phyloP scores from a whole-genome alignment of 2,888 invertebrate species.

The Eupithecia subfuscata region DNA sequence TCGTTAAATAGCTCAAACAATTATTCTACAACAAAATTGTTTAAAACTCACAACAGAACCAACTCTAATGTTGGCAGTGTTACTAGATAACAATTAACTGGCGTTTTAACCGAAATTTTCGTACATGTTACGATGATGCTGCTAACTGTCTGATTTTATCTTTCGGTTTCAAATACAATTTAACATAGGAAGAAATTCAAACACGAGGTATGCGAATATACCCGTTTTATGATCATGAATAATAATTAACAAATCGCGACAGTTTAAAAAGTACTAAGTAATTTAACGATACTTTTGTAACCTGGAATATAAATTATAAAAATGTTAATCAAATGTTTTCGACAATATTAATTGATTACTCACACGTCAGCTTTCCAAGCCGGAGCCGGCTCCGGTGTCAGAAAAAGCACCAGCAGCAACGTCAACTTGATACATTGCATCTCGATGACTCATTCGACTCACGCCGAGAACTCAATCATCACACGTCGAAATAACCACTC shows the following conservation, averaged over 20 bases:
- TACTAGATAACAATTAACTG: neutral
- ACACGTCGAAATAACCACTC: constrained; percentile 57
- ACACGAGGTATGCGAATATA: neutral
- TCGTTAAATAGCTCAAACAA: neutral
- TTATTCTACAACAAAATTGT: neutral
- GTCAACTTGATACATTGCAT: constrained; percentile 67
- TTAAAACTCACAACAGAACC: neutral
- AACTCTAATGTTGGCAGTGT: neutral
- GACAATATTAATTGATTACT: constrained; percentile 45
- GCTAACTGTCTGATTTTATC: neutral
- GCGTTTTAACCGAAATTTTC: neutral
- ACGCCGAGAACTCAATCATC: constrained; percentile 51
- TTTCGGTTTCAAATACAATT: neutral
- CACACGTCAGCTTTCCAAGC: constrained; percentile 71
- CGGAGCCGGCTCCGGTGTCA: constrained; percentile 68
- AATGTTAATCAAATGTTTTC: neutral
- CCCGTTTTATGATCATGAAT: neutral
- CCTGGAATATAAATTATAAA: neutral
- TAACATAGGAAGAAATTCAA: neutral
- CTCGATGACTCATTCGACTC: constrained; percentile 63
- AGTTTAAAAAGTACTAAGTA: neutral
- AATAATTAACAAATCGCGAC: neutral
- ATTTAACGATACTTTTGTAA: neutral
- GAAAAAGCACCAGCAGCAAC: constrained; percentile 63
- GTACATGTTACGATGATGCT: neutral